A percentile compares a stretch with the other conserved stretches of the same genome.
Conservation (phyloP, 2,888 invertebrate species). For the Phortica okadai region DNA sequence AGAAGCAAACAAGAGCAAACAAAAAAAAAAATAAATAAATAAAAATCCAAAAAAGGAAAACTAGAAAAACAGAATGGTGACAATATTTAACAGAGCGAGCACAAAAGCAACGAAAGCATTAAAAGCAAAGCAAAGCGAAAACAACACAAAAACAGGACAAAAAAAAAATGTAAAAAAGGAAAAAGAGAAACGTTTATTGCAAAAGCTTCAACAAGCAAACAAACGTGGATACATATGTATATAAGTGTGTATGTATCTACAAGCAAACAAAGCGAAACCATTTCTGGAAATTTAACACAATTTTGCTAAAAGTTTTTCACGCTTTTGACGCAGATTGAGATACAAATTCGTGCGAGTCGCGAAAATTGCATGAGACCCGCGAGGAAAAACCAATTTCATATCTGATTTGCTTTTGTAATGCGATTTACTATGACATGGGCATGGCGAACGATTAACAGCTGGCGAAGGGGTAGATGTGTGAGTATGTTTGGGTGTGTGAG, state of each 20-base stretch:
- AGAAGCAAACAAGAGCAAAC: background rate
- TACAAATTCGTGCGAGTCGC: background rate
- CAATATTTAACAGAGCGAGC: constrained; percentile 24
- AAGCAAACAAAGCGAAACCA: background rate
- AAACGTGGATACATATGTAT: background rate
- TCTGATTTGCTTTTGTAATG: constrained; percentile 34
- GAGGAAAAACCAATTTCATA: constrained; percentile 32
- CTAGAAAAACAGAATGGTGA: constrained; percentile 16
- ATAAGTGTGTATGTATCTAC: too few species aligned
- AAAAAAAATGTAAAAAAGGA: background rate
- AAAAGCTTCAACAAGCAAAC: too few species aligned
- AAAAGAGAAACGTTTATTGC: background rate
- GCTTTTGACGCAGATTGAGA: constrained; percentile 15
- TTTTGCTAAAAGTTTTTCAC: constrained; percentile 21
- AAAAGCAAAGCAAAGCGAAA: background rate
- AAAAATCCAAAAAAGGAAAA: background rate
- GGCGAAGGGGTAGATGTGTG: background rate
- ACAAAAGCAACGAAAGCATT: background rate
- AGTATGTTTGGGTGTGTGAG: too few species aligned
- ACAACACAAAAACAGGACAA: background rate
- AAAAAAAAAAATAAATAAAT: background rate
- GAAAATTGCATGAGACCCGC: background rate
- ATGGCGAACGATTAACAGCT: background rate
- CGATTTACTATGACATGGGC: constrained; percentile 11
- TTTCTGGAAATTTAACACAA: constrained; percentile 17